Evolutionary conservation across 1,140 invertebrate species (phyloP), one percentile per base, ranked within the genome.

Genomic region (Ganaspis sp.): DNA sequence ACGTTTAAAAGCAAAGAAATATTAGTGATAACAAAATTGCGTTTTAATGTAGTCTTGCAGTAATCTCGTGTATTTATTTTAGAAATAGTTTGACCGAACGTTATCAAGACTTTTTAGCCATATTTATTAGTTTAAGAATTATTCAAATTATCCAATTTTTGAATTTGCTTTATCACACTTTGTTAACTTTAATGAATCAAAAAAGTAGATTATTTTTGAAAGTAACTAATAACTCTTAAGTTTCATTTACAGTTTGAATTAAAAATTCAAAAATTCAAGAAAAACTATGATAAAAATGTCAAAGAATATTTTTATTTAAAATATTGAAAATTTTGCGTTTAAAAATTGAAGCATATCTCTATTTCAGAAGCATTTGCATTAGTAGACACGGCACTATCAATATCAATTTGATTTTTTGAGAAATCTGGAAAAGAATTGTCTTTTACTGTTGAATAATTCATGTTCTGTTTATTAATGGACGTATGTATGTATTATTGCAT

Each of bases 381-480:
- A n/a, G 26, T 15, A 26, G 23, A 64, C 23, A 29, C 23, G 15
- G 9, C 23, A 8, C 15, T 29, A n/a, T n/a, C 26, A 64, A 64
- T 64, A 26, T 34, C 26, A 6, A 34, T 64, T 64, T n/a, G 58
- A 34, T 64, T 64, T 64, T 29, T 64, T 64, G 23, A 64, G 58
- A 64, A 29, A 64, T 29, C 23, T 64, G 23, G 21, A 64, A 29
- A 2, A 64, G 23, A 64, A 29, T 29, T 26, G 15, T 29, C 23
- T 64, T 29, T 29, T 64, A 29, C 58, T 64, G 6, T 64, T 64
- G 58, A 64, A 64, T 64, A 64, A 64, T 64, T 64, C 58, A 64
- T 64, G 23, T 29, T 64, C 26, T 6, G 15, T 64, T 64, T 64
- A 64, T 29, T 64, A 64, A 64, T 34, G 58, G 58, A 64, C n/a